Evolutionary conservation across 2,113 vertebrate genomes (phyloP).

Genomic region (Tachysurus vachellii): DNA sequence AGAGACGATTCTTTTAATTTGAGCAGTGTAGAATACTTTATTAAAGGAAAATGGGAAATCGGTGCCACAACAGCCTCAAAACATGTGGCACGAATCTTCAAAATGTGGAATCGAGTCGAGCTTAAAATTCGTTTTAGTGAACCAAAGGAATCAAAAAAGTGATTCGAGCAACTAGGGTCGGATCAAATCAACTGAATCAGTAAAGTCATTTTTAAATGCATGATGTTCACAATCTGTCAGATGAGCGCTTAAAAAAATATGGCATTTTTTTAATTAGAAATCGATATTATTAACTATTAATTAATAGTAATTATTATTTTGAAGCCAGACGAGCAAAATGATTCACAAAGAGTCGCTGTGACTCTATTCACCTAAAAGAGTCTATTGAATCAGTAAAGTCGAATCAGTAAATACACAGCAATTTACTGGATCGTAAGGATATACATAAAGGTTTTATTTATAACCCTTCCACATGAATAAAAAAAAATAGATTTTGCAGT

Average conservation of each 20-base stretch:
- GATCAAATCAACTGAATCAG: not conserved
- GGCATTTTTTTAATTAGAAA: no score
- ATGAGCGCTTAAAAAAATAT: not conserved
- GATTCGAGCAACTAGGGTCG: not conserved
- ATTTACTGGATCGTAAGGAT: not conserved
- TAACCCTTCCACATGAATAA: not conserved
- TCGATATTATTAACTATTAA: no score
- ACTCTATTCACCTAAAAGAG: not conserved
- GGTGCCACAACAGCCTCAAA: no score
- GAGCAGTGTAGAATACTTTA: no score
- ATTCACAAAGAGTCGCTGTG: not conserved
- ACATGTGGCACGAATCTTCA: not conserved
- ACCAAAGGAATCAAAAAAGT: not conserved
- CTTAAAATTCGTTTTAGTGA: not conserved
- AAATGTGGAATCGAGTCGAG: not conserved
- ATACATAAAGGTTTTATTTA: not conserved
- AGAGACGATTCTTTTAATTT: not conserved
- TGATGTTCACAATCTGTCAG: not conserved
- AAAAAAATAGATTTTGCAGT: not conserved
- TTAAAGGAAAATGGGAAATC: no score
- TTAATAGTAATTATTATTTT: no score
- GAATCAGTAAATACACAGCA: not conserved
- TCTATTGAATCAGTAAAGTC: not conserved
- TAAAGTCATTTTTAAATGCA: no score
- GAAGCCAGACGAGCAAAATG: not conserved